Base-by-base conservation (phyloP, 2,113 vertebrate species). In the Xiphias gladius region DNA sequence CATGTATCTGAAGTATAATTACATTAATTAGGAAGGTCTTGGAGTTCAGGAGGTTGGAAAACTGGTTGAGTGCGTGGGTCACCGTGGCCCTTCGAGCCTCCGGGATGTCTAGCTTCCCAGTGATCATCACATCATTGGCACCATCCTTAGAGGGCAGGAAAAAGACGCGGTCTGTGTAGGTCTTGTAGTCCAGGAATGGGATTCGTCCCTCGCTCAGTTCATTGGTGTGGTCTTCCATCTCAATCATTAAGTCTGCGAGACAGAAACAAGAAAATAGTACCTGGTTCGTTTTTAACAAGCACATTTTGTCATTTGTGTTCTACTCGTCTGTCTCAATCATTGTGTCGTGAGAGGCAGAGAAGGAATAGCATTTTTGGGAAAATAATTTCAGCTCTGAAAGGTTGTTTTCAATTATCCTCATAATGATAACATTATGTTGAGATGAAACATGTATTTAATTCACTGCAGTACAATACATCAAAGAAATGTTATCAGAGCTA, bases 191-290 rank as follows among this genome's bases (percentile, higher is more conserved):
- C 81, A 98, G 88, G 80, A 99, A 97, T 0, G 98, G 98, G 85
- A 98, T 99, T 46, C 98, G 95, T 1, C 96, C 97, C 92, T 99
- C 98, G 1, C 96, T 98, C 82, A 97, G 91, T 1, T 99, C 97
- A 8, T 95, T 99, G 55, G 97, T 98, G 86, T 99, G 98, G 91
- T 99, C 98, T 77, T 99, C 98, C 98, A 99, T 99, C 92, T 99
- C 98, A 48, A 99, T 99, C 98, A 99, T 99, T 68, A 99, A 94
- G 92, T 99, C 98, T 99, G 89, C 7, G 0, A 79, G 41, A 75
- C 9, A 37, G 19, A 76, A 55, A 67, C 17, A 64, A 66, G 3
- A 50, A 80, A 71, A 62, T 35, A 28, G 24, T 2, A 52, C 17
- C 7, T 61, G 4, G 6, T 59, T 75, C 39, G 32, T 61, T 48